Evolutionary conservation across 1,140 invertebrate species (phyloP), one percentile per base, ranked within the genome.

Genomic region (Epicauta chinensis): DNA sequence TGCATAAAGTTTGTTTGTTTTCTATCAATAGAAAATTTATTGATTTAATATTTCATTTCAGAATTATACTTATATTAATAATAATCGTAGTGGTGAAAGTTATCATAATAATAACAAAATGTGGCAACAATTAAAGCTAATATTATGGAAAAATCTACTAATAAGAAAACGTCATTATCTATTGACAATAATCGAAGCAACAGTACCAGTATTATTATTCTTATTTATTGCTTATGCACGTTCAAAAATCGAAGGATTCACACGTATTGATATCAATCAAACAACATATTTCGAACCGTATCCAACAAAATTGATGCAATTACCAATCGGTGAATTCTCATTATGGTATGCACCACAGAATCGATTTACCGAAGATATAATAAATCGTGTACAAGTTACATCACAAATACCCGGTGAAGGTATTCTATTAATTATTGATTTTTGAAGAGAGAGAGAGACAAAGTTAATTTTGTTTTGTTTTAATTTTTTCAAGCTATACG

Each of bases 61-160:
- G 23, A 7, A 23, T 7, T 23, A 23, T 23, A 23, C 4, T 23
- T 7, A 5, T 23, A 7, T 23, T 23, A 7, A 7, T 23, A 23
- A 23, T 23, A 23, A 23, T 23, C 4, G 7, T 23, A 23, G 7
- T 23, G 4, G 7, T 23, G 7, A 5, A 23, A 23, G n/a, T n/a
- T n/a, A n/a, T n/a, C n/a, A 23, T 23, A 23, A 23, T 23, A 23
- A 23, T 23, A 23, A 3, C 23, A 23, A 23, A 23, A 47, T 47
- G 45, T 47, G 14, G 13, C 32, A 16, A 37, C 53, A 60, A 35
- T 40, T 64, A 1, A 59, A 54, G 37, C 59, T 71, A 16, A 56
- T 73, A 10, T 29, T 73, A 17, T 74, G 72, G 72, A 75, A 75
- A 53, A 73, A 73, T 53, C 56, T 62, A 7, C 36, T 69, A 12